These are phyloP conservation scores for Phoenicopterus ruber DNA, from an alignment of 2,113 vertebrate species.

Conservation along the genomic window DNA sequence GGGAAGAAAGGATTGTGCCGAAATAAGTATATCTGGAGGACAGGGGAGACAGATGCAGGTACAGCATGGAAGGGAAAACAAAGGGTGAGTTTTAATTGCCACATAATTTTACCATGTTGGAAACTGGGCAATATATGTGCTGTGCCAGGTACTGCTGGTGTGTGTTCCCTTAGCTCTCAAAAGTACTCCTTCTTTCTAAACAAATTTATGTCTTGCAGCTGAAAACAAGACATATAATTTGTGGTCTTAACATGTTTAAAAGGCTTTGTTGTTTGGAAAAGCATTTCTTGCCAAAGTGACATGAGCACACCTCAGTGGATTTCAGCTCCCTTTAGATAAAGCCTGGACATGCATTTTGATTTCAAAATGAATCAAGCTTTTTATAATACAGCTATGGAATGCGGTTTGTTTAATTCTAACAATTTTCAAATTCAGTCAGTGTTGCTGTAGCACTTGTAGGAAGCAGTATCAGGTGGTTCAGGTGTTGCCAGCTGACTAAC, in stretches of 20 bases:
- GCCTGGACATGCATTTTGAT: background rate
- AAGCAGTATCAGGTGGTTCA: background rate
- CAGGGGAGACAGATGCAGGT: background rate
- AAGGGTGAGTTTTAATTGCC: background rate
- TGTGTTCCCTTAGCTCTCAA: background rate
- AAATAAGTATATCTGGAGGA: background rate
- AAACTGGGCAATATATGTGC: background rate
- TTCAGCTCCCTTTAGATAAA: background rate
- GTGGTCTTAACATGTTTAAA: background rate
- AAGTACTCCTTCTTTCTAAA: background rate
- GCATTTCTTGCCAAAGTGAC: background rate
- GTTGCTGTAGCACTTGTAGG: background rate
- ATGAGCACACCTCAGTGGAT: background rate
- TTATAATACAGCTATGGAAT: background rate
- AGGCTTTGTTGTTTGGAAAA: background rate
- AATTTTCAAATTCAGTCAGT: background rate
- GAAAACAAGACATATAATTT: background rate
- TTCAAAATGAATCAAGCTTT: background rate
- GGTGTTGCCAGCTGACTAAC: background rate
- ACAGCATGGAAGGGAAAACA: background rate
- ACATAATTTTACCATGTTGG: background rate
- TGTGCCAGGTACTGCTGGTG: background rate
- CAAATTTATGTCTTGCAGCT: background rate
- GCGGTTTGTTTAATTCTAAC: background rate
- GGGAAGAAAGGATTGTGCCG: background rate